Conservation (phyloP, 2,888 invertebrate genomes). For the Molanna angustata region DNA sequence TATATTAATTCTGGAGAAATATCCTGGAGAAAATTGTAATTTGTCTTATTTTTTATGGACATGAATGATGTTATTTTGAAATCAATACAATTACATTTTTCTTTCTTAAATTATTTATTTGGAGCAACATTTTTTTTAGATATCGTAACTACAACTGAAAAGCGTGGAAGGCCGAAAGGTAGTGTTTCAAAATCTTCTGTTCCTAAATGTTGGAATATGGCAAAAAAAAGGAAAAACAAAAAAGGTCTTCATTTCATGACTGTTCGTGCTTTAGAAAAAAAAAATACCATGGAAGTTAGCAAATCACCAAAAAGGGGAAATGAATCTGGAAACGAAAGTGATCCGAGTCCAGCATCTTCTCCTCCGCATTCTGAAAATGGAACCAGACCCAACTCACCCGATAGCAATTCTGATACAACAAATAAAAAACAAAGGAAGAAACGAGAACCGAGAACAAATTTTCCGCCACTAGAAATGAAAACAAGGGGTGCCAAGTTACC, state of each 20-base stretch:
- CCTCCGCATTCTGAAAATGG: constrained; percentile 46
- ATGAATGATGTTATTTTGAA: too few species aligned
- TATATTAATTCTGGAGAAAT: too few species aligned
- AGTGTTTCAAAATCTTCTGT: constrained; percentile 42
- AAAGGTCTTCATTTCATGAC: constrained; percentile 34
- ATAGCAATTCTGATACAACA: constrained; percentile 36
- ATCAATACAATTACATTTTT: too few species aligned
- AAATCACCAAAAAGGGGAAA: constrained; percentile 48
- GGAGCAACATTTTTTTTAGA: constrained; percentile 9
- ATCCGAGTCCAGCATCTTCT: constrained; percentile 47
- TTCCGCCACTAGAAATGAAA: constrained; percentile 51
- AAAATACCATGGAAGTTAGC: constrained; percentile 46
- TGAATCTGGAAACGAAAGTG: constrained; percentile 47
- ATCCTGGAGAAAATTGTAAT: too few species aligned
- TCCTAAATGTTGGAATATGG: constrained; percentile 39
- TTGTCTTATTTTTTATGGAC: too few species aligned
- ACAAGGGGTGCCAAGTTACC: constrained; percentile 63
- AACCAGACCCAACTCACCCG: constrained; percentile 48
- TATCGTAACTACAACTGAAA: constrained; percentile 34
- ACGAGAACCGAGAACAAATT: constrained; percentile 39
- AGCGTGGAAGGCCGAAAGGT: constrained; percentile 43
- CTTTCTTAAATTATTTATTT: too few species aligned
- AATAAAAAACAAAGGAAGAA: constrained; percentile 37
- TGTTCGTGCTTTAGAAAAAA: constrained; percentile 42
- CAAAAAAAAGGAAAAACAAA: constrained; percentile 42